These are phyloP conservation scores for Hybos culiciformis DNA, from an alignment of 2,888 invertebrate genomes.

Conservation along the genomic window DNA sequence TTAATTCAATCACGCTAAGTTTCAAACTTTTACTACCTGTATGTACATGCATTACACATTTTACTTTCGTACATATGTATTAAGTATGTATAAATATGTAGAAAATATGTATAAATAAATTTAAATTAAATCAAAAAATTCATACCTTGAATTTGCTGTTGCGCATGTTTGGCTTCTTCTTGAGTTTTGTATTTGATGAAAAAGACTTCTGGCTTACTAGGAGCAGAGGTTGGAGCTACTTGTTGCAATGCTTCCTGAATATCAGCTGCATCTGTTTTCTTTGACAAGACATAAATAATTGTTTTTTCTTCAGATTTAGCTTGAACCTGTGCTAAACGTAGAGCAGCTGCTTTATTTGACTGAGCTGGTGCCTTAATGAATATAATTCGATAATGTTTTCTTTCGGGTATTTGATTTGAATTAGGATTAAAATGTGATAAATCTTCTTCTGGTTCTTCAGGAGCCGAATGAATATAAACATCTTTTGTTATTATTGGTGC, in stretches of 20 bases:
- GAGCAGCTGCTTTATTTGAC: conserved; percentile 17
- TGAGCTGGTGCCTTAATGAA: conserved; percentile 32
- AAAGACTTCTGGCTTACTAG: conserved; percentile 34
- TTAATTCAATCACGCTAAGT: no score
- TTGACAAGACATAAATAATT: conserved; percentile 33
- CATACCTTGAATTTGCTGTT: conserved; percentile 33
- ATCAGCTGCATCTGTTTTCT: conserved; percentile 29
- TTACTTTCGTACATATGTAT: no score
- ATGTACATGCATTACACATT: no score
- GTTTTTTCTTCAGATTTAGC: conserved; percentile 33
- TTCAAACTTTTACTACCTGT: no score
- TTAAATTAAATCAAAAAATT: not conserved
- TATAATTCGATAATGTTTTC: conserved; percentile 33
- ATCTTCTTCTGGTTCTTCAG: conserved; percentile 25
- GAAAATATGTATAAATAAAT: not conserved
- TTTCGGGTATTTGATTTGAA: conserved; percentile 24
- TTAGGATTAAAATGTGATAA: conserved; percentile 18
- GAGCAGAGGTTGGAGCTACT: conserved; percentile 22
- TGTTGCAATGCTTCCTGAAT: conserved; percentile 27
- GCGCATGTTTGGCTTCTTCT: conserved; percentile 33
- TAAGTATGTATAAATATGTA: no score
- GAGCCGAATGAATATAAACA: conserved; percentile 33
- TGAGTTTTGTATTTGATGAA: conserved; percentile 35
- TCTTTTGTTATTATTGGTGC: conserved; percentile 28
- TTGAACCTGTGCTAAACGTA: conserved; percentile 21